Conservation (phyloP, 1,140 invertebrate genomes). For the Paraescarpia echinospica region DNA sequence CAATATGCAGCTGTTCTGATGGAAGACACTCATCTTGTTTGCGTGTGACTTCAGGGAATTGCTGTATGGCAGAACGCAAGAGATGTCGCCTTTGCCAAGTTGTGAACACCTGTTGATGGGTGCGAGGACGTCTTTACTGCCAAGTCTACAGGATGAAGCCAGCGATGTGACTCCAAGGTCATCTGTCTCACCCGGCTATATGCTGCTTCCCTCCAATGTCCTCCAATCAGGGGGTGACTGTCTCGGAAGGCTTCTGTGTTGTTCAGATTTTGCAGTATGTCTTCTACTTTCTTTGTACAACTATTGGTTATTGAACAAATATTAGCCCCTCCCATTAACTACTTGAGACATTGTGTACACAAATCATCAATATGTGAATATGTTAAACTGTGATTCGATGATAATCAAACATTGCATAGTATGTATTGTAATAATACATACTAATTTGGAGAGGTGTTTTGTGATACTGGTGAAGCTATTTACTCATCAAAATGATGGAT, state of each 20-base stretch:
- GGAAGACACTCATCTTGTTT: neutral
- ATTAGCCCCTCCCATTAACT: neutral
- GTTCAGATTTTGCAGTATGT: neutral
- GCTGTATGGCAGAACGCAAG: neutral
- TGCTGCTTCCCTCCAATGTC: neutral
- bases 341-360: neutral
- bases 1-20: neutral
- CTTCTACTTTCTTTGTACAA: neutral
- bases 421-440: neutral
- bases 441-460: neutral
- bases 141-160: neutral
- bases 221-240: neutral
- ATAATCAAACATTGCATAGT: neutral
- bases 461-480: neutral
- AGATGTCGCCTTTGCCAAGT: conserved; percentile 3
- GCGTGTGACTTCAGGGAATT: neutral
- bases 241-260: neutral
- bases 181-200: neutral
- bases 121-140: neutral
- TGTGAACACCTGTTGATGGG: neutral
- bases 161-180: neutral
- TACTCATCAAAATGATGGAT: neutral
- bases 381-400: neutral
- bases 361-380: neutral
- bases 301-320: neutral